A percentile compares a stretch with the other conserved stretches of the same genome.
These are phyloP conservation scores for Syngnathus floridae DNA, from an alignment of 2,113 vertebrate species.

Conservation along the genomic window DNA sequence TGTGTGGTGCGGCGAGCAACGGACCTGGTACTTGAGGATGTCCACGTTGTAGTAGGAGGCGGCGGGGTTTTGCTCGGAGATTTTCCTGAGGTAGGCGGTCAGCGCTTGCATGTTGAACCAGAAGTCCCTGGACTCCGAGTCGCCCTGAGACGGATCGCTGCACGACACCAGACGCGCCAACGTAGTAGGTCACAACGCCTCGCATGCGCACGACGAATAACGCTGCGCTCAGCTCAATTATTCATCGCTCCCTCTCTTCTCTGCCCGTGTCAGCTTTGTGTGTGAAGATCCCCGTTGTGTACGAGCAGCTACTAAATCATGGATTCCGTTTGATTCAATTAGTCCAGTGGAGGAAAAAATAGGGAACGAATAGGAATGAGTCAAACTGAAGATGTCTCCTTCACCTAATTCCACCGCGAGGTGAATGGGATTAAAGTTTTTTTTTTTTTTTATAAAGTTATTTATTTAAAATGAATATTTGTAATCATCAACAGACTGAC, in stretches of 20 bases:
- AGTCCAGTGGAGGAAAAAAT: slow-evolving; percentile 32
- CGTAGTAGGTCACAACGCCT: background rate
- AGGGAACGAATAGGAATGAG: background rate
- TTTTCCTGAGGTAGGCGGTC: slow-evolving; percentile 93
- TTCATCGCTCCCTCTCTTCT: slow-evolving; percentile 33
- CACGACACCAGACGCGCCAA: slow-evolving; percentile 15
- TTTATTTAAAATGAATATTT: too few relatives aligned
- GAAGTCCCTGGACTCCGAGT: slow-evolving; percentile 87
- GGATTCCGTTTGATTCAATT: slow-evolving; percentile 55
- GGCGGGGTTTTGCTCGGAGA: slow-evolving; percentile 88
- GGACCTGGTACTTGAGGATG: slow-evolving; percentile 95
- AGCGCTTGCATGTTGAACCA: slow-evolving; percentile 98
- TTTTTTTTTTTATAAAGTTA: too few relatives aligned
- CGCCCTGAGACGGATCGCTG: slow-evolving; percentile 89
- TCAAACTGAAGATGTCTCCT: background rate
- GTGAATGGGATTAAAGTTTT: too few relatives aligned
- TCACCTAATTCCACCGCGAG: background rate
- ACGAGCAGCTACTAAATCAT: slow-evolving; percentile 58
- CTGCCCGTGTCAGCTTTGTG: slow-evolving; percentile 32
- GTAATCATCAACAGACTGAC: too few relatives aligned
- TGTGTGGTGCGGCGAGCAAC: background rate
- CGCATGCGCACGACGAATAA: slow-evolving; percentile 9
- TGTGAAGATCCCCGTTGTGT: slow-evolving; percentile 41
- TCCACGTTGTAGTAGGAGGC: slow-evolving; percentile 97
- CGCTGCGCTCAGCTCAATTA: slow-evolving; percentile 49